Percentiles rank a stretch among this genome's conserved stretches.
These are phyloP conservation scores for Sebastiscus albofasciatus DNA, from an alignment of 2,797 vertebrate species.

Conservation along the genomic window DNA sequence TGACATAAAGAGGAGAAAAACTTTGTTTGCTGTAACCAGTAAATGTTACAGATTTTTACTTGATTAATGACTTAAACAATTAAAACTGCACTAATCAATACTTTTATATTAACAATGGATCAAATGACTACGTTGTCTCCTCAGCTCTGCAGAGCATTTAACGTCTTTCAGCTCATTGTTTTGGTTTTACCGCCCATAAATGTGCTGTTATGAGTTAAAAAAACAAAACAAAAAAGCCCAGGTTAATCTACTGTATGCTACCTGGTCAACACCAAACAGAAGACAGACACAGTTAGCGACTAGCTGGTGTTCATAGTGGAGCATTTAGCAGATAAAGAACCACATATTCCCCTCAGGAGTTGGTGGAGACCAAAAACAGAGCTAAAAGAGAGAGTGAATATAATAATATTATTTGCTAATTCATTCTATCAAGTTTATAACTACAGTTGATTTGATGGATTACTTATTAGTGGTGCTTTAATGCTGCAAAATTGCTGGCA, in stretches of 20 bases:
- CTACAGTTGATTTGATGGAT: neutral
- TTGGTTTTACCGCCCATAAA: neutral
- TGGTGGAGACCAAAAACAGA: neutral
- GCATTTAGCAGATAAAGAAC: too few species aligned
- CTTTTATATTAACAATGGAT: neutral
- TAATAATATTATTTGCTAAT: neutral
- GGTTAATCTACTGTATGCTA: neutral
- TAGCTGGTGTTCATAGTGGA: neutral
- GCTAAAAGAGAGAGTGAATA: neutral
- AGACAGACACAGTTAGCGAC: neutral
- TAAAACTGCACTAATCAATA: neutral
- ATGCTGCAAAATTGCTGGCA: neutral
- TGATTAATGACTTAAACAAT: neutral
- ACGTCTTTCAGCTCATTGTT: neutral
- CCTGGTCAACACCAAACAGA: neutral
- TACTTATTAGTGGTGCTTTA: neutral
- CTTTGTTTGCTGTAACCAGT: neutral
- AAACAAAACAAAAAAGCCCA: neutral
- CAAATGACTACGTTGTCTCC: neutral
- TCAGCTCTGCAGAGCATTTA: neutral
- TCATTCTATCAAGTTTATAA: neutral
- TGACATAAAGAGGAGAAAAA: neutral
- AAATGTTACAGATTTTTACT: neutral
- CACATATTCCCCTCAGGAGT: neutral
- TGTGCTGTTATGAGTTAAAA: neutral